Base-by-base conservation (phyloP, 2,113 vertebrate genomes). In the Pampusana beccarii region DNA sequence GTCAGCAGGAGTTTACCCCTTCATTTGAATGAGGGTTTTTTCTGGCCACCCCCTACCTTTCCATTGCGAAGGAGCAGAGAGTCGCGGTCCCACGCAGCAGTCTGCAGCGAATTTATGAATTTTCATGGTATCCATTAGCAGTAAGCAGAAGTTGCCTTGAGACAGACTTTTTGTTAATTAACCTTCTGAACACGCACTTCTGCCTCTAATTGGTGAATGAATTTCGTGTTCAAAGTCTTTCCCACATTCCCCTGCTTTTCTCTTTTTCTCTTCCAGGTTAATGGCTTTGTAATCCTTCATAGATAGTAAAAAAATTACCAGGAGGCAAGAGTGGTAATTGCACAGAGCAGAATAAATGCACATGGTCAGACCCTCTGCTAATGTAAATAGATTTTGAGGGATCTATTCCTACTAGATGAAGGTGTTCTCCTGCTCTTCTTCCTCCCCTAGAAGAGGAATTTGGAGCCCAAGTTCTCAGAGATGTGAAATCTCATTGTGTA, bases 161-260 rank as follows among this genome's bases (percentile, higher is more conserved):
- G 88, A 95, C 86, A 96, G 72, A 23, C 16, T 74, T 95, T 90
- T 90, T 40, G 29, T 83, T 96, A 95, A 95, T 96, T 92, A 88
- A 75, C 56, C 74, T 80, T 74, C 87, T 56, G 66, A 95, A 84
- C 77, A 74, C 0, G 0, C 38, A n/a, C 72, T 74, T 88, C 84
- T 67, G 54, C 92, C 94, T 95, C 80, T 93, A 74, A 58, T 72
- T 70, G 51, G 56, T 69, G 80, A 92, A 86, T 93, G 79, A 96
- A 93, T 92, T 86, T 34, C 24, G 33, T 80, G 80, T 96, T 96
- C 82, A 95, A 95, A 93, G 86, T 48, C 80, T 93, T 84, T 53
- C 74, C 61, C 67, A 80, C 38, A 82, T 83, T 67, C 19, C 26
- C 60, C 85, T 86, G 79, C 85, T 91, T 85, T 83, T 93, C 84